Conservation (phyloP, 2,797 vertebrate genomes). For the Enteromius paludinosus region DNA sequence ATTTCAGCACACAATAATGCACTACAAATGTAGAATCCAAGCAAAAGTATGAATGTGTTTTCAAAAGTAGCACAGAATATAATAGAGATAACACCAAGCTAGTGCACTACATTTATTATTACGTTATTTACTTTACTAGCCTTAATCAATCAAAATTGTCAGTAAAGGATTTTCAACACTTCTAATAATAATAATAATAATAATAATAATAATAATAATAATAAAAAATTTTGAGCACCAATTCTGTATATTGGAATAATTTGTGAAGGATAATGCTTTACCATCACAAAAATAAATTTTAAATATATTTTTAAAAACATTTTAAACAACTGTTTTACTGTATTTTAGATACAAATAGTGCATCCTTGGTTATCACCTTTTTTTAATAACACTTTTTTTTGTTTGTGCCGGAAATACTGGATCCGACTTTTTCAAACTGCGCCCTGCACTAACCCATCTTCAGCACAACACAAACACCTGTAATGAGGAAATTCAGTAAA, state of each 20-base stretch:
- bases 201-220: too few relatives aligned
- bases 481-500: conserved; percentile 44
- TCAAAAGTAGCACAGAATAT: not conserved
- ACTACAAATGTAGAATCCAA: not conserved
- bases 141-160: not conserved
- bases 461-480: conserved; percentile 11
- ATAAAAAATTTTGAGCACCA: not conserved
- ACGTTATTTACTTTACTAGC: too few relatives aligned
- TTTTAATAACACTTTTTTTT: not conserved
- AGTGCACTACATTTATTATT: not conserved
- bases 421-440: not conserved
- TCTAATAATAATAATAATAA: too few relatives aligned
- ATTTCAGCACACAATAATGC: not conserved
- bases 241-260: not conserved
- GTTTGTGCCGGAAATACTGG: not conserved
- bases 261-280: not conserved
- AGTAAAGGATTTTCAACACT: not conserved
- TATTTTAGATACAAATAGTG: not conserved
- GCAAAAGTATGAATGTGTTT: not conserved
- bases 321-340: not conserved
- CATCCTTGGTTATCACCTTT: not conserved
- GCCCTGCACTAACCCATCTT: not conserved
- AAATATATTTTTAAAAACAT: not conserved
- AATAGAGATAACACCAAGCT: not conserved
- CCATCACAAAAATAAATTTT: not conserved